Evolutionary conservation across 2,888 invertebrate species (phyloP).

Genomic region (Zele albiditarsus): DNA sequence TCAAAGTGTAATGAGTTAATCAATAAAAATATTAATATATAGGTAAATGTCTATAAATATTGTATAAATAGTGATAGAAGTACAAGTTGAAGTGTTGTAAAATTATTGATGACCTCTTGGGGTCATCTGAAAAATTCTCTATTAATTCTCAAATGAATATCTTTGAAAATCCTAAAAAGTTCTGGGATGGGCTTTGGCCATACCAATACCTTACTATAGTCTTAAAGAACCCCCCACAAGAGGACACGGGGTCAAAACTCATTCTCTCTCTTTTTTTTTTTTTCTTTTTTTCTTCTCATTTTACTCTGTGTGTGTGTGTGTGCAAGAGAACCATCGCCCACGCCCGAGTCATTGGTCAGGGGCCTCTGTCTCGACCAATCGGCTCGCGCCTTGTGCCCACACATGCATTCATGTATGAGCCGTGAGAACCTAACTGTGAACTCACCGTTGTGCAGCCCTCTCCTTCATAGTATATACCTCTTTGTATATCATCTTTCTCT

Average conservation of each 20-base stretch:
- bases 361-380: slow-evolving; percentile 53
- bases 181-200: slow-evolving; percentile 1
- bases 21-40: too few relatives aligned
- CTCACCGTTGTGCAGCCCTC: slow-evolving; percentile 59
- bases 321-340: slow-evolving; percentile 43
- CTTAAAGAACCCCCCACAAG: neutral
- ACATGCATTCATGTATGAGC: slow-evolving; percentile 65
- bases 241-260: slow-evolving; percentile 38
- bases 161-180: slow-evolving; percentile 13
- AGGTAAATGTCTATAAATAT: neutral
- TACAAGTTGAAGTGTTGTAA: neutral
- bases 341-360: slow-evolving; percentile 49
- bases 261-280: slow-evolving; percentile 16
- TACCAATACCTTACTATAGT: neutral
- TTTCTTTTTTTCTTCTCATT: neutral
- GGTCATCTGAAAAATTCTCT: neutral
- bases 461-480: slow-evolving; percentile 30
- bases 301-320: slow-evolving; percentile 8
- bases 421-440: slow-evolving; percentile 72
- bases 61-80: slow-evolving; percentile 1
- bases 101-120: slow-evolving; percentile 9
- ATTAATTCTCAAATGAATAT: neutral
- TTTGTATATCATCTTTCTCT: slow-evolving; percentile 27
- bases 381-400: slow-evolving; percentile 53
- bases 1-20: too few relatives aligned